Evolutionary conservation across 2,888 invertebrate genomes (phyloP), one percentile per base, ranked within the genome.

Genomic region (Bellardia pandia): DNA sequence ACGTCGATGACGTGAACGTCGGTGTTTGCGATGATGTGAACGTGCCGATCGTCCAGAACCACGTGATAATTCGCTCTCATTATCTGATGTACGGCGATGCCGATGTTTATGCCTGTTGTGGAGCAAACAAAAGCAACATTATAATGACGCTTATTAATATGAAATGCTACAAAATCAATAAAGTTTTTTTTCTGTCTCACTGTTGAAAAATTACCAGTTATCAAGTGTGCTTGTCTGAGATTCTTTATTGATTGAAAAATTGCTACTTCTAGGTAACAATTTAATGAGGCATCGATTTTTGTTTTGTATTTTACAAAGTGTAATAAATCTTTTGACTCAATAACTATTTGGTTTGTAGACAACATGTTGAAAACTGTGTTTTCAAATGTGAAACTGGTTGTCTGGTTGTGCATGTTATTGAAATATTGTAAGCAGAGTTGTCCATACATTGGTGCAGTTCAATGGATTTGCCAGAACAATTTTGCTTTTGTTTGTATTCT

Each of bases 21-120:
- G 95, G 89, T 93, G 96, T 88, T 95, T 95, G 89, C 97, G 96
- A 83, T 96, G 95, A 92, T 97, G 97, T 83, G 96, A 96, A 85
- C 97, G 91, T 23, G 96, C 96, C 8, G 97, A 97, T 89, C 97
- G 95, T 16, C 96, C 97, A 8, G 98, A 98, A 60, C 97, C 96
- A 86, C 97, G 96, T 0, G 98, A 98, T 89, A 97, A 94, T 94
- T 98, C 98, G 91, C 98, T 98, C 93, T 98, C 98, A 89, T 97
- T 98, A 92, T 98, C 98, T 1, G 98, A 98, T 89, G 97, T 96
- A 91, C 96, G 95, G 89, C 97, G 95, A 90, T 97, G 97, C 56
- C 97, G 96, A 92, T 97, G 97, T 90, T 96, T 95, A 93, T 97
- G 96, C 91, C 97, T 93, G 84, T 45, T 13, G n/a, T 0, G 23